Evolutionary conservation across 2,797 vertebrate species (phyloP), one percentile per base, ranked within the genome.

Genomic region (Cryptoprocta ferox): DNA sequence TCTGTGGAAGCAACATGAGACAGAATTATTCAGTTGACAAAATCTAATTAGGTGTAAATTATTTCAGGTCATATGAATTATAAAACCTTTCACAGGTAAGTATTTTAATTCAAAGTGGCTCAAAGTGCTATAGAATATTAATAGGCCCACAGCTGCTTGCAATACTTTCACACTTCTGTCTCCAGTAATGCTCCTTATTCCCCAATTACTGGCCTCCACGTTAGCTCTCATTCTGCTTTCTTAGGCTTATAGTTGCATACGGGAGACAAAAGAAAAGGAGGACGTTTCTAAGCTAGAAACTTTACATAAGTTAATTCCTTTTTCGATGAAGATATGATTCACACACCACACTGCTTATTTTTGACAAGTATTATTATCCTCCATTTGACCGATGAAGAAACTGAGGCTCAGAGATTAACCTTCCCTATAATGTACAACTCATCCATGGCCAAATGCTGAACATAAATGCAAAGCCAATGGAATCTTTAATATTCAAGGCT

Each of bases 31-130:
- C 98, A 98, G 98, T 98, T 98, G 98, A 98, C 98, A 99, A 99
- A 99, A 99, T 98, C 98, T 99, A 99, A 99, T 99, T 99, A 99
- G 98, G 98, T 98, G 97, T 98, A 98, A 99, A 99, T 99, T 98
- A 99, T 99, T 99, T 98, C 98, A 96, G 97, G 98, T 98, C 98
- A 97, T 97, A 98, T 98, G 98, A 98, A 98, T 99, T 98, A 99
- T 97, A 98, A 98, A 98, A 98, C 98, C 98, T 98, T 98, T 98
- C 95, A 96, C 87, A 98, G 98, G 98, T 97, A 98, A 97, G 87
- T 97, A 97, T 96, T 98, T 98, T 97, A 98, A 98, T 97, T 98
- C 98, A 97, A 98, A 98, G 98, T 98, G 97, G 97, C 98, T 98
- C 96, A 48, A 96, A 97, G 95, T 97, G 96, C 96, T 98, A 97